phyloP scores from a whole-genome alignment of 2,888 invertebrate species.

The Seladonia tumulorum region DNA sequence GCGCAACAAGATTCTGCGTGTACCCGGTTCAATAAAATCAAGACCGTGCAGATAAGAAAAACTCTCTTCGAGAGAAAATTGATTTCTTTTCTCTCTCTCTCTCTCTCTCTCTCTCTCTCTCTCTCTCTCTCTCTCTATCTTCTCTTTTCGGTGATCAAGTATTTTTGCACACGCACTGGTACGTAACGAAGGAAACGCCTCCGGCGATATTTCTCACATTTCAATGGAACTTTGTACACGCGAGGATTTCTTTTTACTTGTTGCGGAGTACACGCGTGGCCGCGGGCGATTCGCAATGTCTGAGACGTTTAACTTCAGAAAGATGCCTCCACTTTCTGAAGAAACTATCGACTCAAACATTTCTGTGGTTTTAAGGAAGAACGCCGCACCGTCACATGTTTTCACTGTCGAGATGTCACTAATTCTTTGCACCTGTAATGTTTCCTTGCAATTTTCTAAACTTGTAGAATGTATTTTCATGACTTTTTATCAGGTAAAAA shows the following conservation, averaged over 20 bases:
- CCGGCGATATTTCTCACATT: background rate
- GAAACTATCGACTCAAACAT: background rate
- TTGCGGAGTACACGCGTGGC: background rate
- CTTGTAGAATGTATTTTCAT: too few relatives aligned
- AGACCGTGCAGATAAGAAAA: constrained; percentile 37
- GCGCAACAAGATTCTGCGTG: constrained; percentile 2
- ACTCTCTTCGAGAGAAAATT: constrained; percentile 40
- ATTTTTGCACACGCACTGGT: background rate
- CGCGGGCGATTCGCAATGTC: background rate
- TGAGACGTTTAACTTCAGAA: background rate
- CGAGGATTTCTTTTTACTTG: background rate
- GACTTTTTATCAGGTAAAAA: too few relatives aligned
- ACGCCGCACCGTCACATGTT: too few relatives aligned
- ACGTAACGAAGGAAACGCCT: background rate
- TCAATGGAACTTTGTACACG: background rate
- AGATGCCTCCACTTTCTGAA: background rate
- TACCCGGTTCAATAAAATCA: constrained; percentile 37
- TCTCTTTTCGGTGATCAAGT: background rate
- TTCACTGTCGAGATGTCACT: too few relatives aligned
- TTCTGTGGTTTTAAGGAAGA: too few relatives aligned
- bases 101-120: background rate
- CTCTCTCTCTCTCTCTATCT: background rate
- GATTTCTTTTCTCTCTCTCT: background rate
- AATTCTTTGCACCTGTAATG: too few relatives aligned
- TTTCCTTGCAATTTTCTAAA: too few relatives aligned